These are phyloP conservation scores for Hemicrepidius hirtus DNA, from an alignment of 2,888 invertebrate species.

Conservation along the genomic window DNA sequence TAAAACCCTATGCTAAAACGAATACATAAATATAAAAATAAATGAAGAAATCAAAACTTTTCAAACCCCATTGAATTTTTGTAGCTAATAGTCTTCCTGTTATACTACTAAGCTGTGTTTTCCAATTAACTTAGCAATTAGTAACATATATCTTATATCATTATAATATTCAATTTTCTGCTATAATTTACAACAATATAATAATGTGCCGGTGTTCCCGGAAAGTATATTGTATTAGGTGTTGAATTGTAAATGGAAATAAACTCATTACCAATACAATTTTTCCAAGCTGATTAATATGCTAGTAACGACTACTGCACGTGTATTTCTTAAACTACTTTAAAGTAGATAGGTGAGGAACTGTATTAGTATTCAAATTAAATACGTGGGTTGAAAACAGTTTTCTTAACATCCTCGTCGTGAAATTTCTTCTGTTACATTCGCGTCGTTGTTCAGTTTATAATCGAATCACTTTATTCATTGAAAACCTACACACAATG, in stretches of 20 bases:
- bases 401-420: no score
- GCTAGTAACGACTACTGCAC: slow-evolving; percentile 9
- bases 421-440: background rate
- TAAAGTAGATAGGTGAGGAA: slow-evolving; percentile 9
- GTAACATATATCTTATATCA: no score
- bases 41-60: no score
- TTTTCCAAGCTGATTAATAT: slow-evolving; percentile 22
- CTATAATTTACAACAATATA: background rate
- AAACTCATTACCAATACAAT: slow-evolving; percentile 1
- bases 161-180: no score
- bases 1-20: no score
- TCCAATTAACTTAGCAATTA: no score
- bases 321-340: slow-evolving; percentile 14
- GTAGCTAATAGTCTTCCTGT: no score
- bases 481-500: background rate
- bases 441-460: no score
- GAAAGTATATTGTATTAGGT: background rate
- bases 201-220: background rate
- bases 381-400: slow-evolving; percentile 15
- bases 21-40: no score
- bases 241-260: background rate
- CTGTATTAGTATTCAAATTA: slow-evolving; percentile 24
- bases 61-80: no score
- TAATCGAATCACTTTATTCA: background rate
- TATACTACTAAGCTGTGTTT: no score